Evolutionary conservation across 2,888 invertebrate genomes (phyloP), one percentile per base, ranked within the genome.

Genomic region (Synanthedon formicaeformis): DNA sequence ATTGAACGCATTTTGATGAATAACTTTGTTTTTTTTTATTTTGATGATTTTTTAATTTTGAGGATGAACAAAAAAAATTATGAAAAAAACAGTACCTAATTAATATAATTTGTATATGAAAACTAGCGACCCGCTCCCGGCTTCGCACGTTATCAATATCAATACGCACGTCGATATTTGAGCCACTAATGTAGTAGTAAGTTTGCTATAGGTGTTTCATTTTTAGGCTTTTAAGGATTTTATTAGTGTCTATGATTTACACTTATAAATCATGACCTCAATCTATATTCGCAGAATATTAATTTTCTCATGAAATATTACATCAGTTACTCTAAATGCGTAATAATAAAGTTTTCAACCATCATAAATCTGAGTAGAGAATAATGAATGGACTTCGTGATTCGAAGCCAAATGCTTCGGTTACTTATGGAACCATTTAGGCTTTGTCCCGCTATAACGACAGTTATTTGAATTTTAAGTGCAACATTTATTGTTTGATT

Each of bases 341-440:
- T 50, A 62, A 60, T 62, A 65, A 65, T 60, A 56, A 60, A 62
- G 60, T 65, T 61, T 61, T 56, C 60, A 58, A 60, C 60, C 60
- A 58, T 62, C 65, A 69, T 71, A 71, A 66, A 62, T 71, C 66
- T 69, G 56, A 56, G 53, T 58, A 16, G 61, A 62, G 65, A 66
- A 69, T 69, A 71, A 71, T 68, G 66, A 70, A 69, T 69, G 67
- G 68, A 59, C 61, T 65, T 60, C 57, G 58, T 60, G 63, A 66
- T 66, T 64, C 63, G 60, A 56, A 58, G 60, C 58, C 45, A 45
- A 45, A 45, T 45, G 45, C 45, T 14, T 45, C 34, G 45, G 62
- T 59, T 62, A 65, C 66, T 66, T 69, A 66, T 58, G 64, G 61
- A 63, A 57, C 62, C 62, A 63, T 67, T 69, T 63, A 56, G 58